These are phyloP conservation scores for Ichneumon xanthorius DNA, from an alignment of 2,888 invertebrate genomes.

Conservation along the genomic window DNA sequence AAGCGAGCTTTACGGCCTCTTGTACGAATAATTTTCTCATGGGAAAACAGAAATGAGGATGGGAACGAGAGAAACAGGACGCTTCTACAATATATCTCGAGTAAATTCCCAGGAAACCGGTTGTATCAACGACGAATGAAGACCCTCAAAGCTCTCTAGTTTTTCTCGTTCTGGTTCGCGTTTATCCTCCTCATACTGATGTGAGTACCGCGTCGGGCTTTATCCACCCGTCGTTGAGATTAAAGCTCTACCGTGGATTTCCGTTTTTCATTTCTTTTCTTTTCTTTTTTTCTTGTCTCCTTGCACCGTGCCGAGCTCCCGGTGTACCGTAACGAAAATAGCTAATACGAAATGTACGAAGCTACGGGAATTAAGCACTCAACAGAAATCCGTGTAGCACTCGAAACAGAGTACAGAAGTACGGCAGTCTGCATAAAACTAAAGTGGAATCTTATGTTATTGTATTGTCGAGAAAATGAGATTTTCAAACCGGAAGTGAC, in stretches of 20 bases:
- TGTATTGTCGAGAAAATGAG: neutral
- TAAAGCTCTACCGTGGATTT: conserved; percentile 47
- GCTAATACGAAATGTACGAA: conserved; percentile 46
- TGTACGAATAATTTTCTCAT: conserved; percentile 21
- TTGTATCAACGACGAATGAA: conserved; percentile 32
- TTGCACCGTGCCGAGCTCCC: conserved; percentile 16
- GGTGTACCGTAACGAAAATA: conserved; percentile 13
- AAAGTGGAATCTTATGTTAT: neutral
- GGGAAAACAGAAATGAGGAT: neutral
- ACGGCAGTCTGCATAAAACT: neutral
- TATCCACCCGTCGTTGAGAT: conserved; percentile 34
- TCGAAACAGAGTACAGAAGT: neutral
- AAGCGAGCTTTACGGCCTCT: conserved; percentile 24
- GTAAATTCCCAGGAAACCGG: conserved; percentile 28
- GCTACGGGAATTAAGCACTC: neutral
- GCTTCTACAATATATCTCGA: conserved; percentile 24
- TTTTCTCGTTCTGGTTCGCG: conserved; percentile 30
- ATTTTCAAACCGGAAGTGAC: neutral
- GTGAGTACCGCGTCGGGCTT: neutral
- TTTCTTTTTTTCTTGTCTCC: neutral
- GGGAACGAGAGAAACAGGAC: conserved; percentile 13
- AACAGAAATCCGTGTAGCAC: conserved; percentile 1
- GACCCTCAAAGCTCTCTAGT: conserved; percentile 26
- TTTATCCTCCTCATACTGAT: neutral
- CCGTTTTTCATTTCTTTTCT: conserved; percentile 5